These are phyloP conservation scores for Gortyna flavago DNA, from an alignment of 2,888 invertebrate genomes.

Conservation along the genomic window DNA sequence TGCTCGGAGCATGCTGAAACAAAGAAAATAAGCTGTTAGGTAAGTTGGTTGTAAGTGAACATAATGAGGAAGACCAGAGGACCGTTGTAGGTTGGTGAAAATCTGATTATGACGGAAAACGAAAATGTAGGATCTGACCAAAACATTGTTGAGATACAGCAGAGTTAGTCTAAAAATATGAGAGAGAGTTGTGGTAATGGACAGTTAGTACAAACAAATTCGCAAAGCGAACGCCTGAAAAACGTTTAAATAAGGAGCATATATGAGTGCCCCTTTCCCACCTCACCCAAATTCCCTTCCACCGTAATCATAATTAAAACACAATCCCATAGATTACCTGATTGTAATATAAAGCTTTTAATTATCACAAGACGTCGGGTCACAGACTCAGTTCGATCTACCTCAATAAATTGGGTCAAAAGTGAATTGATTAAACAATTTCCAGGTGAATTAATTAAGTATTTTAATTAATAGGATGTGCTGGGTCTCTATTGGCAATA, in stretches of 20 bases:
- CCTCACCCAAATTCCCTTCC: slow-evolving; percentile 13
- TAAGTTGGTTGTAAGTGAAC: not conserved
- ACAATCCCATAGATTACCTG: slow-evolving; percentile 62
- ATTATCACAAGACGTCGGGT: slow-evolving; percentile 68
- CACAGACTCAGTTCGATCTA: slow-evolving; percentile 80
- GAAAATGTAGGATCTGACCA: too few relatives aligned
- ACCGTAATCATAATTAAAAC: slow-evolving; percentile 63
- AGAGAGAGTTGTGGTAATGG: not conserved
- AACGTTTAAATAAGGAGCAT: slow-evolving; percentile 8
- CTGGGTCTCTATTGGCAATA: slow-evolving; percentile 89
- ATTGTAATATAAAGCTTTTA: slow-evolving; percentile 67
- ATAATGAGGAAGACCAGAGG: not conserved
- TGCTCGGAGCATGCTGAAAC: slow-evolving; percentile 93
- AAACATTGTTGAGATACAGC: too few relatives aligned
- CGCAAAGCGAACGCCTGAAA: not conserved
- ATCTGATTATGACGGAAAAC: not conserved
- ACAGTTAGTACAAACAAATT: not conserved
- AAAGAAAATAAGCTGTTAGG: slow-evolving; percentile 60
- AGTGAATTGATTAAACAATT: slow-evolving; percentile 89
- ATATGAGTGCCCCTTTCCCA: slow-evolving; percentile 12
- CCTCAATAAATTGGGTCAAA: slow-evolving; percentile 88
- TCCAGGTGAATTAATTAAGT: slow-evolving; percentile 90
- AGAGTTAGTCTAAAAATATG: not conserved
- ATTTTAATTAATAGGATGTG: slow-evolving; percentile 90
- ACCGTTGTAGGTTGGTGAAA: not conserved